Conservation (phyloP, 2,888 invertebrate genomes). For the Heliconius erato region DNA sequence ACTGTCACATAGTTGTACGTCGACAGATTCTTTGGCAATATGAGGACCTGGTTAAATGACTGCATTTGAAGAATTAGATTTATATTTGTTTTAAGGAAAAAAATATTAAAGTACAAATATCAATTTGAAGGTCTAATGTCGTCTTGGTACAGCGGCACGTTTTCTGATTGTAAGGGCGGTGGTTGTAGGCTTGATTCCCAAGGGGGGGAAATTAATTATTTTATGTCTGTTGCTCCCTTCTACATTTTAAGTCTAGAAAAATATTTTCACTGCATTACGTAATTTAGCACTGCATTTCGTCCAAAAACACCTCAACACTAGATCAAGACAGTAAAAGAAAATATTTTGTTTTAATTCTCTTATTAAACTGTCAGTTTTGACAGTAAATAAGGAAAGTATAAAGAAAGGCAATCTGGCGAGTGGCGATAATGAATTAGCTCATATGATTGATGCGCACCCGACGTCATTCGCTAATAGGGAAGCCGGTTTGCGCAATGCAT, state of each 20-base stretch:
- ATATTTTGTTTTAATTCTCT: not conserved
- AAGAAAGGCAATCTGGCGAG: conserved; percentile 75
- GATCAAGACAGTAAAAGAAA: not conserved
- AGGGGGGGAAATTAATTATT: not conserved
- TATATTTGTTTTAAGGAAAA: not conserved
- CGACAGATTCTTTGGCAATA: conserved; percentile 65
- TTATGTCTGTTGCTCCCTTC: not conserved
- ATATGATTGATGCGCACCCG: conserved; percentile 79
- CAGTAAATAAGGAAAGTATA: conserved; percentile 5
- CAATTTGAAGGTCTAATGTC: not conserved
- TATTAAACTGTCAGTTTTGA: not conserved
- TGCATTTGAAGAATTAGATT: conserved; percentile 56
- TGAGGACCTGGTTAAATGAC: conserved; percentile 53
- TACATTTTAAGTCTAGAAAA: not conserved
- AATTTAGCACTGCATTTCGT: not conserved
- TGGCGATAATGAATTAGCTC: conserved; percentile 82
- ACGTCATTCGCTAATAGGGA: conserved; percentile 76
- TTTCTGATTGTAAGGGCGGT: not conserved
- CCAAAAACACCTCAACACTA: not conserved
- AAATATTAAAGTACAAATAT: not conserved
- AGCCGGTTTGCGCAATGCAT: conserved; percentile 62
- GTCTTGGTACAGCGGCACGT: not conserved
- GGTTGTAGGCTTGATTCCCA: not conserved
- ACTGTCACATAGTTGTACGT: conserved; percentile 87
- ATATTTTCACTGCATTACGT: not conserved